Evolutionary conservation across 2,113 vertebrate species (phyloP), one percentile per base, ranked within the genome.

Genomic region (Formicarius rufipectus): DNA sequence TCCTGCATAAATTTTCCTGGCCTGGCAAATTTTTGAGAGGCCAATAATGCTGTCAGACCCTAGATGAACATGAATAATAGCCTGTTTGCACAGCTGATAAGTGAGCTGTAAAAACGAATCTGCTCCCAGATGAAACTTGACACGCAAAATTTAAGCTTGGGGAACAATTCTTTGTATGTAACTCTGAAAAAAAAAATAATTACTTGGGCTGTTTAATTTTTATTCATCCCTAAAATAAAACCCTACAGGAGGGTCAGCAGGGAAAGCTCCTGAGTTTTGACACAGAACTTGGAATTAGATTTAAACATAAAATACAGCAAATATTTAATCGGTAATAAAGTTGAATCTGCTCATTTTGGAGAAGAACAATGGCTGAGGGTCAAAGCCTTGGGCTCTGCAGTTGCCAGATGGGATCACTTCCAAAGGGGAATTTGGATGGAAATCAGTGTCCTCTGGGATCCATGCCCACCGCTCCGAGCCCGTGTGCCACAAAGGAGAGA

Each of bases 51-150:
- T 86, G 85, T 97, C 93, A 96, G 95, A 84, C 85, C 85, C 25
- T 47, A 84, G 88, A 96, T 90, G 96, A 96, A 92, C 93, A 96
- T 93, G 90, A 97, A 95, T 95, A 97, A 96, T 92, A 93, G 93
- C 56, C 80, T 94, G 92, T 95, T 96, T 96, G 95, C 95, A 95
- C 95, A 96, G 96, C 93, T 96, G 92, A 96, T 96, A 97, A 93
- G 89, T 67, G 84, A 93, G 90, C 87, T 96, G 87, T 94, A 94
- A 96, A 96, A 97, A 95, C 0, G 85, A 96, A 96, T 96, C 87
- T 92, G 82, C 87, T 95, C 85, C 93, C 90, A 96, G 82, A 95
- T 97, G 93, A 97, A 97, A 95, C 79, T 90, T 92, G 88, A 96
- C 85, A 62, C 52, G 52, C 83, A 96, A 95, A 96, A 90, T 93